Percentiles rank a stretch among this genome's conserved stretches.
phyloP scores from a whole-genome alignment of 30 jellyfish, hydroid and myxozoan genomes.

The Clytia hemisphaerica region DNA sequence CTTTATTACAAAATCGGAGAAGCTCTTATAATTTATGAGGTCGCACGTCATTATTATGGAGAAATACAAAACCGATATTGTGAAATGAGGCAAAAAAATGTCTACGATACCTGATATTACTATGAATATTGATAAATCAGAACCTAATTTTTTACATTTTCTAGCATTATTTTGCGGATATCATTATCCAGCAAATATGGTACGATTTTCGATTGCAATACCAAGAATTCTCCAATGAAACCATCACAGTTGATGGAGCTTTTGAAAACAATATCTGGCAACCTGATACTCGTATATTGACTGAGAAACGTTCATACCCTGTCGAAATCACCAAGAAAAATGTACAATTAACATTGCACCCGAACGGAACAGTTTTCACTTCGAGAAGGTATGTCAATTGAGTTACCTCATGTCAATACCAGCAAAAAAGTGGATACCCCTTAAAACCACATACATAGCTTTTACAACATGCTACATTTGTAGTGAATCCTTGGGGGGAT shows the following conservation, averaged over 20 bases:
- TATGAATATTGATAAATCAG: no score
- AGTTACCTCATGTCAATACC: background rate
- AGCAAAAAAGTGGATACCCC: no score
- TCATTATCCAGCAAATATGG: slow-evolving; percentile 5
- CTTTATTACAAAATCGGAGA: no score
- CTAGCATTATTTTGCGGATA: background rate
- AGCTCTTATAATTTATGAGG: no score
- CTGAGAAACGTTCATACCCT: slow-evolving; percentile 2
- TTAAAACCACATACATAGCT: no score
- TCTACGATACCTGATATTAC: no score
- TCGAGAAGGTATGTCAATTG: background rate
- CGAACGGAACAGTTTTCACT: slow-evolving; percentile 12
- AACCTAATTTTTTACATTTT: no score
- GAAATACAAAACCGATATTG: no score
- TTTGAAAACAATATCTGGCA: background rate
- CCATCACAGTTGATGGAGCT: slow-evolving; percentile 1
- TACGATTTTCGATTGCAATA: slow-evolving; percentile 2
- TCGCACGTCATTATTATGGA: no score
- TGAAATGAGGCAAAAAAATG: no score
- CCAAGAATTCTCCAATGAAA: background rate
- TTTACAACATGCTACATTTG: no score
- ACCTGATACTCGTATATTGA: slow-evolving; percentile 6
- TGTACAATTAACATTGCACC: background rate
- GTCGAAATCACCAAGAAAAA: background rate
- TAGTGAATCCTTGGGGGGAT: no score